Conservation (phyloP, 2,888 invertebrate species). For the Drosophila aldrichi region DNA sequence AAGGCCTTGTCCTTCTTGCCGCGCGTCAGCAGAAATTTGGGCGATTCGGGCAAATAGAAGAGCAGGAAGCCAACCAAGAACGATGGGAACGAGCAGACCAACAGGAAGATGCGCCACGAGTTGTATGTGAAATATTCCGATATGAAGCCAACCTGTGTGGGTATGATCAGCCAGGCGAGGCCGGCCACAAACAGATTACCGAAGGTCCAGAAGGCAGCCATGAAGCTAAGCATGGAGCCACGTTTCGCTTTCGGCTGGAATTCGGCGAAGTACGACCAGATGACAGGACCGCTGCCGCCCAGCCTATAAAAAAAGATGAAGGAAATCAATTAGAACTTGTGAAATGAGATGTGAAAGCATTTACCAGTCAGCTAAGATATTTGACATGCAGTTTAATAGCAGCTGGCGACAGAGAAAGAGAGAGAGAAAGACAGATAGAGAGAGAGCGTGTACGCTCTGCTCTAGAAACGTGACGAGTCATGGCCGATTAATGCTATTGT, state of each 20-base stretch:
- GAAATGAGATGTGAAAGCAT: too few species aligned
- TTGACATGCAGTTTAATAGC: slow-evolving; percentile 34
- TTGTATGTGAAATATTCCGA: slow-evolving; percentile 91
- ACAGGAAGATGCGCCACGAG: slow-evolving; percentile 96
- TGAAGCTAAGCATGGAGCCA: slow-evolving; percentile 96
- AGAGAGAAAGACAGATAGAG: neutral
- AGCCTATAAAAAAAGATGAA: slow-evolving; percentile 69
- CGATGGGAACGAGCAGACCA: slow-evolving; percentile 95
- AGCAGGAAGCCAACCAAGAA: slow-evolving; percentile 94
- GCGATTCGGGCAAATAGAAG: slow-evolving; percentile 94
- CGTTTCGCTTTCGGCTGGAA: slow-evolving; percentile 96
- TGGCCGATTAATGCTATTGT: slow-evolving; percentile 53
- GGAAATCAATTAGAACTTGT: too few species aligned
- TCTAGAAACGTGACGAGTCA: slow-evolving; percentile 47
- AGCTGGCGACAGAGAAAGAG: slow-evolving; percentile 21
- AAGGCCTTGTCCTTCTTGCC: slow-evolving; percentile 93
- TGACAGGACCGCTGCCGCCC: slow-evolving; percentile 90
- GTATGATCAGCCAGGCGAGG: slow-evolving; percentile 91
- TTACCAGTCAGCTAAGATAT: neutral
- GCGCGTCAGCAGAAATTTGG: slow-evolving; percentile 93
- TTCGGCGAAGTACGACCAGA: slow-evolving; percentile 98
- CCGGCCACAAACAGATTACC: slow-evolving; percentile 97
- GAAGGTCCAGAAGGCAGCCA: slow-evolving; percentile 98
- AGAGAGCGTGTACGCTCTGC: neutral
- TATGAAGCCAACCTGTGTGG: slow-evolving; percentile 89